These are phyloP conservation scores for Anastatus disparis DNA, from an alignment of 1,140 invertebrate species.

Conservation along the genomic window DNA sequence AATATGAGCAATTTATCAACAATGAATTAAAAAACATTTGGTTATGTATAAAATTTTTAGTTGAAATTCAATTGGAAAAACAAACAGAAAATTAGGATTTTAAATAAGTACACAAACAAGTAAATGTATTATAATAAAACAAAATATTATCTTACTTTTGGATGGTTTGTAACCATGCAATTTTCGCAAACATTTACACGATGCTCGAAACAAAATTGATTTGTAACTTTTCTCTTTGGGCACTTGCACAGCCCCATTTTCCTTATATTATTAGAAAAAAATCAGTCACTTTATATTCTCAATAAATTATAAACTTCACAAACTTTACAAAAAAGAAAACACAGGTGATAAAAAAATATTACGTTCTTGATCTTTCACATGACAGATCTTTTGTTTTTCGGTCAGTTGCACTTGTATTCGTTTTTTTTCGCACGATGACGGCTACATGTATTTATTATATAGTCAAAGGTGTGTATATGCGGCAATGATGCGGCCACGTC, in stretches of 20 bases:
- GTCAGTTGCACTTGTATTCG: constrained; percentile 19
- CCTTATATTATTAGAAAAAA: background rate
- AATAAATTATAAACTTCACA: background rate
- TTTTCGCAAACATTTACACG: constrained; percentile 98
- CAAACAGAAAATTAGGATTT: background rate
- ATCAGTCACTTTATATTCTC: background rate
- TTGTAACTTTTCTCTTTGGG: constrained; percentile 94
- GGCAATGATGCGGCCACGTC: constrained; percentile 47
- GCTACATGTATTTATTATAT: background rate
- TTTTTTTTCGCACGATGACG: constrained; percentile 22
- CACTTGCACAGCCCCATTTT: constrained; percentile 97
- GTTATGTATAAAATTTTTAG: background rate
- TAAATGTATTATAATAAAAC: background rate
- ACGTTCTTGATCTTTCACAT: constrained; percentile 10
- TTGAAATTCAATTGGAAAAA: background rate
- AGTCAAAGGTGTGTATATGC: background rate
- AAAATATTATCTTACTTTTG: constrained; percentile 76
- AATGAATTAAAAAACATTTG: background rate
- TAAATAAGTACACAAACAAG: background rate
- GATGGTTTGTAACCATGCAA: constrained; percentile 95
- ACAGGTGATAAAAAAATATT: background rate
- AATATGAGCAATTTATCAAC: background rate
- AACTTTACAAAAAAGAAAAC: background rate
- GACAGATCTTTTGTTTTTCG: constrained; percentile 24
- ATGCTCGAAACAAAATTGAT: constrained; percentile 98